A percentile compares a stretch with the other conserved stretches of the same genome.
Conservation (phyloP, 2,888 invertebrate species). For the Chromoteleia sp. region DNA sequence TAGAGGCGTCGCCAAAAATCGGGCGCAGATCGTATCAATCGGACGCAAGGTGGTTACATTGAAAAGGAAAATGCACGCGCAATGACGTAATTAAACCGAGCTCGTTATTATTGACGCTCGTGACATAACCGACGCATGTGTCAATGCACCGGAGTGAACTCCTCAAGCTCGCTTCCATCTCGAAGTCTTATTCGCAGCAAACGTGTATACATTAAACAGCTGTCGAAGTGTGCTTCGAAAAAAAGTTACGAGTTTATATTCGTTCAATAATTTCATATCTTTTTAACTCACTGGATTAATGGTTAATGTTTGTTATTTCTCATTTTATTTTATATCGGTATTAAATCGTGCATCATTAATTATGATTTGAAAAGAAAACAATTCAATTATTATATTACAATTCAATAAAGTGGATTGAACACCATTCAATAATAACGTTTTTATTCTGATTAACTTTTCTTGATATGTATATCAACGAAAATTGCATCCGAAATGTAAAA, state of each 20-base stretch:
- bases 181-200: slow-evolving; percentile 11
- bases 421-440: too few species aligned
- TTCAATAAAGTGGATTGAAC: too few species aligned
- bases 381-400: too few species aligned
- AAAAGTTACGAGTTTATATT: slow-evolving; percentile 15
- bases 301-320: slow-evolving; percentile 5
- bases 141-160: slow-evolving; percentile 52
- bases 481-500: too few species aligned
- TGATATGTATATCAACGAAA: too few species aligned
- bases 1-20: background rate
- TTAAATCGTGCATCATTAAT: too few species aligned
- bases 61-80: slow-evolving; percentile 31
- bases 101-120: slow-evolving; percentile 33
- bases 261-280: slow-evolving; percentile 1
- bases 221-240: slow-evolving; percentile 19
- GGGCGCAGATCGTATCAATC: background rate
- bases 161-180: too few species aligned
- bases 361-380: too few species aligned
- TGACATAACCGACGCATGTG: slow-evolving; percentile 40
- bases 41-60: background rate
- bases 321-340: background rate
- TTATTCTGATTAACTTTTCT: too few species aligned
- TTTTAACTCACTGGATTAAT: background rate
- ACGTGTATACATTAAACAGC: slow-evolving; percentile 11
- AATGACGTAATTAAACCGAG: slow-evolving; percentile 27